A percentile compares a stretch with the other conserved stretches of the same genome.
Evolutionary conservation across 2,113 vertebrate species (phyloP).

Genomic region (Tragelaphus scriptus): DNA sequence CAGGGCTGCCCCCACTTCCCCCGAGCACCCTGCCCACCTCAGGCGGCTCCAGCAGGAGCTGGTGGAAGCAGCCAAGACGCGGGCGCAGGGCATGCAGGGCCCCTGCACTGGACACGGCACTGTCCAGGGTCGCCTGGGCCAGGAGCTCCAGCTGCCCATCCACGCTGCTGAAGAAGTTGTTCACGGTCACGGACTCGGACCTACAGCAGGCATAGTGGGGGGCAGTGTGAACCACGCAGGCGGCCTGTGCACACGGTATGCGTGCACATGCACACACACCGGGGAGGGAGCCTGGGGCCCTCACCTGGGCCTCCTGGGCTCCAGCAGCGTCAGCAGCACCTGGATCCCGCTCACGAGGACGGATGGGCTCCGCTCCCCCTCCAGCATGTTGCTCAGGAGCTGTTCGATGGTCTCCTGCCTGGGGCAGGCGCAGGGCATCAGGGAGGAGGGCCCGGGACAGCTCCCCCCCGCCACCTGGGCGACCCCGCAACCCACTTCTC

Average conservation of each 20-base stretch:
- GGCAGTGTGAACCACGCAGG: background rate
- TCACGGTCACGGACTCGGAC: constrained; percentile 67
- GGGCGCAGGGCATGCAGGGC: constrained; percentile 73
- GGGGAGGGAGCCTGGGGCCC: background rate
- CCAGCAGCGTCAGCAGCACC: constrained; percentile 78
- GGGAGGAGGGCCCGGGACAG: fast-evolving
- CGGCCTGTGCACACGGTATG: fast-evolving
- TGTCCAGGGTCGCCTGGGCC: constrained; percentile 60
- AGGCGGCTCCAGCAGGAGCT: constrained; percentile 77
- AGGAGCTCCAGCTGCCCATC: constrained; percentile 78
- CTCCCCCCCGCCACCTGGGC: background rate
- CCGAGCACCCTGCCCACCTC: constrained; percentile 38
- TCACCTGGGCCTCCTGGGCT: constrained; percentile 77
- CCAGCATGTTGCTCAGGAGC: constrained; percentile 80
- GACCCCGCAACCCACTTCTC: constrained; percentile 73
- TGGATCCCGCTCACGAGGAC: constrained; percentile 78
- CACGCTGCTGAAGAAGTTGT: constrained; percentile 75
- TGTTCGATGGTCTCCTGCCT: constrained; percentile 81
- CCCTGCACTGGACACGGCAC: constrained; percentile 49
- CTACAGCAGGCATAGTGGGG: background rate
- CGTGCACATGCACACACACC: fast-evolving
- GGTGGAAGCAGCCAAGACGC: constrained; percentile 73
- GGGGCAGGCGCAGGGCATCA: background rate
- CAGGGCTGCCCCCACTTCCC: background rate
- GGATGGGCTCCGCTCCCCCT: constrained; percentile 71